Evolutionary conservation across 2,797 vertebrate species (phyloP).

Genomic region (Sebastes jordani): DNA sequence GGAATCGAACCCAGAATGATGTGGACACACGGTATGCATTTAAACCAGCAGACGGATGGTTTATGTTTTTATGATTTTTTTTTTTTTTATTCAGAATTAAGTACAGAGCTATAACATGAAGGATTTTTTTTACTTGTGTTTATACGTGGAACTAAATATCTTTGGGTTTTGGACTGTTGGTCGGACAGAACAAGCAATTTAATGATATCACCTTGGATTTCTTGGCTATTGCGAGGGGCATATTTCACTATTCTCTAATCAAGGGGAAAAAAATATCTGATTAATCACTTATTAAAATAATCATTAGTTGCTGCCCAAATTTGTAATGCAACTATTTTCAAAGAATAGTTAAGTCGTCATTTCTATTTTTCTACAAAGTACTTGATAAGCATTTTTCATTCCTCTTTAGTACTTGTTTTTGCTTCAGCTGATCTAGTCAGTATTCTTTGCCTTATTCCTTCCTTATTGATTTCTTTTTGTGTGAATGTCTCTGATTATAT

Average conservation of each 20-base stretch:
- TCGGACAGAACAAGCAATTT: not conserved
- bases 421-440: slow-evolving; percentile 21
- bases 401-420: slow-evolving; percentile 8
- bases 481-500: slow-evolving; percentile 54
- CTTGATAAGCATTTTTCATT: not conserved
- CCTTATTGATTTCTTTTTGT: slow-evolving; percentile 42
- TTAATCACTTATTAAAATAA: not conserved
- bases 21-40: not conserved
- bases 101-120: too few relatives aligned
- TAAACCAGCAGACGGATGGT: not conserved
- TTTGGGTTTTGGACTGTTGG: not conserved
- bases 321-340: not conserved
- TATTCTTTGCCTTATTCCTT: slow-evolving; percentile 38
- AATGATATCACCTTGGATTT: not conserved
- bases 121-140: too few relatives aligned
- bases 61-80: not conserved
- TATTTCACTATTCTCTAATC: not conserved
- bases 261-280: not conserved
- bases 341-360: not conserved
- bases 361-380: not conserved
- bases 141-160: not conserved
- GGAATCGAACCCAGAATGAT: rapidly evolving
- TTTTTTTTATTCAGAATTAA: too few relatives aligned
- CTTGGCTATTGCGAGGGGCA: not conserved
- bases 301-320: not conserved